Evolutionary conservation across 2,888 invertebrate genomes (phyloP), one percentile per base, ranked within the genome.

Genomic region (Trissonchulus sp.): DNA sequence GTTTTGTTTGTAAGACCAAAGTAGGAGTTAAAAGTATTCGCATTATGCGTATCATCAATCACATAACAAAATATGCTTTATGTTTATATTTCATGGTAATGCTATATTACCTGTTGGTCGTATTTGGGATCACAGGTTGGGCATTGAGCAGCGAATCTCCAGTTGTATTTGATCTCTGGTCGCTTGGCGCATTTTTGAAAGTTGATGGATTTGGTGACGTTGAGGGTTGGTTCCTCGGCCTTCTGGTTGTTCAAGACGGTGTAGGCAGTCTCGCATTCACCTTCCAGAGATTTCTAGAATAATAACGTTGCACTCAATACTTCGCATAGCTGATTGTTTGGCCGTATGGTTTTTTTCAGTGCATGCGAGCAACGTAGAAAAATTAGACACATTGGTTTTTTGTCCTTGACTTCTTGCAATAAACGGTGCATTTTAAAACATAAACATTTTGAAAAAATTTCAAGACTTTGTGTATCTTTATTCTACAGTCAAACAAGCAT

Each of bases 51-150:
- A 28, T 63, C 65, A 62, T 75, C 38, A 79, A 75, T 69, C 77
- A 78, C 31, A 23, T 30, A 8, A 15, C 8, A 48, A 15, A 48
- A 48, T 15, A 48, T 48, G 8, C 23, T 48, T 48, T 8, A 48
- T 15, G 48, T 15, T 48, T 23, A 15, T 48, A 15, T 48, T 23
- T 48, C 30, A 34, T 33, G 30, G 62, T 31, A 60, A 73, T 36
- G 48, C 23, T 28, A 23, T 34, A 31, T 36, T 23, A 65, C 72
- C 18, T 65, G 65, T 60, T 73, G 37, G 23, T 75, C 33, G 75
- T 69, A 69, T 37, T 35, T 71, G 33, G 2, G 33, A 34, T 76
- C 71, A 65, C 74, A 73, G 48, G 69, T 75, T 63, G 74, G 78
- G 71, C 76, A 77, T 30, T 48, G 28, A 31, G 68, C 65, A 23